phyloP scores from a whole-genome alignment of 2,113 vertebrate genomes.

The Lontra canadensis region DNA sequence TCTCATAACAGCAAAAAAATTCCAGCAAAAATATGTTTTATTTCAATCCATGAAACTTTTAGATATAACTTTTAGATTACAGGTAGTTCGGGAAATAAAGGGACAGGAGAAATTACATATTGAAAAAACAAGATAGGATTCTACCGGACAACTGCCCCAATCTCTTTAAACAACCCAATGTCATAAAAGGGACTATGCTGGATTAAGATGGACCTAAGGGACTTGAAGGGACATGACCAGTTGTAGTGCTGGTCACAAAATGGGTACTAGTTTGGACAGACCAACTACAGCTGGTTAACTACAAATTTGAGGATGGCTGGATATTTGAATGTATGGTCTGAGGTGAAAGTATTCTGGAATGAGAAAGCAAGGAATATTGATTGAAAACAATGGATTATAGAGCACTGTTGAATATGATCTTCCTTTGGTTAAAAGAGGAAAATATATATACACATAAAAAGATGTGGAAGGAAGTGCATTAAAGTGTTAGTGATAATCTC shows the following conservation, averaged over 20 bases:
- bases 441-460: neutral
- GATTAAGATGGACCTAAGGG: neutral
- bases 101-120: neutral
- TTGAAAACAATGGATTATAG: neutral
- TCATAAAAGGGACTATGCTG: neutral
- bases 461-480: neutral
- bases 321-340: neutral
- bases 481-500: neutral
- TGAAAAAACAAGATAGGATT: neutral
- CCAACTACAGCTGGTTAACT: neutral
- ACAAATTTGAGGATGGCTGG: neutral
- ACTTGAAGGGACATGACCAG: neutral
- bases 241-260: neutral
- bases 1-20: neutral
- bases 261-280: neutral
- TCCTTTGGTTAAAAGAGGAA: conserved; percentile 10
- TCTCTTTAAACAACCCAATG: neutral
- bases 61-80: neutral
- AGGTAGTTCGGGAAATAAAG: neutral
- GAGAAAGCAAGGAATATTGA: conserved; percentile 8
- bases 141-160: neutral
- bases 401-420: neutral
- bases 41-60: neutral
- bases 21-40: neutral
- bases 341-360: neutral